These are phyloP conservation scores for Thaleichthys pacificus DNA, from an alignment of 2,797 vertebrate genomes.

Conservation along the genomic window DNA sequence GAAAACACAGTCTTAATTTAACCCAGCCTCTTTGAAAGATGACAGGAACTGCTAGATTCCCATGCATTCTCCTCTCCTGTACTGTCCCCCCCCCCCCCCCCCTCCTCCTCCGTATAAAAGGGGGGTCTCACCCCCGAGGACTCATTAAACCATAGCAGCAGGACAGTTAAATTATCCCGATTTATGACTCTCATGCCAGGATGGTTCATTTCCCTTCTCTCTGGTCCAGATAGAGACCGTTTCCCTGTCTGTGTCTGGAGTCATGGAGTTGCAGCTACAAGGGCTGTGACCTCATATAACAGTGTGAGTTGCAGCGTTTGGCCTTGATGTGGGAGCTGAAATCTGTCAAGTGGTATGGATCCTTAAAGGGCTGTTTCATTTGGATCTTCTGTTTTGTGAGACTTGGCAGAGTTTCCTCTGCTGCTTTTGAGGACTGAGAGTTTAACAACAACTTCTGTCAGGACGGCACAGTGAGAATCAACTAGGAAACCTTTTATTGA, in stretches of 20 bases:
- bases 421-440: not conserved
- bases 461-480: too few species aligned
- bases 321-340: not conserved
- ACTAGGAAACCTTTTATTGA: not conserved
- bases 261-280: slow-evolving; percentile 11
- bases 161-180: slow-evolving; percentile 46
- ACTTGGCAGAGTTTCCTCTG: not conserved
- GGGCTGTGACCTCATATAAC: slow-evolving; percentile 4
- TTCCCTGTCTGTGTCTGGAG: slow-evolving; percentile 17
- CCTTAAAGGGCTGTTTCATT: not conserved
- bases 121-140: slow-evolving; percentile 36
- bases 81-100: not conserved
- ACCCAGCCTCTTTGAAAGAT: not conserved
- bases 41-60: not conserved
- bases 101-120: not conserved
- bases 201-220: slow-evolving; percentile 31
- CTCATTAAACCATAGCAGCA: slow-evolving; percentile 43
- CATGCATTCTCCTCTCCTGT: not conserved
- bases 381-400: not conserved
- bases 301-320: not conserved
- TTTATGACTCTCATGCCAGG: slow-evolving; percentile 37
- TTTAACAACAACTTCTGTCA: too few species aligned
- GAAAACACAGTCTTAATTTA: not conserved
- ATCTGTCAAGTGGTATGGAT: not conserved
- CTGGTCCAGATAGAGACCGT: slow-evolving; percentile 16